Evolutionary conservation across 2,797 vertebrate genomes (phyloP).

Genomic region (Gymnothorax javanicus): DNA sequence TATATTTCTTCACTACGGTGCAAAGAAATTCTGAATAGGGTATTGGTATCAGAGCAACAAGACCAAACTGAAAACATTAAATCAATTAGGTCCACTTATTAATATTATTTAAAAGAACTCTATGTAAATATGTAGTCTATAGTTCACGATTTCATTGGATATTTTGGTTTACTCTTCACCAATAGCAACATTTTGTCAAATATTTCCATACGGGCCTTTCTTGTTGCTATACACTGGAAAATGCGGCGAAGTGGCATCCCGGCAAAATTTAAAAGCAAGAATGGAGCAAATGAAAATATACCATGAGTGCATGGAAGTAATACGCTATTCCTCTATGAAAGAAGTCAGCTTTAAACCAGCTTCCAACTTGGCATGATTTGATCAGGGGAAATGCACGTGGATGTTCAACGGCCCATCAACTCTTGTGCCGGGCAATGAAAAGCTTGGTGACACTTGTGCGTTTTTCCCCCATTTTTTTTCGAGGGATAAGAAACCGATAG

Average conservation of each 20-base stretch:
- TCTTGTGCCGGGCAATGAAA: not conserved
- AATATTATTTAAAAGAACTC: too few relatives aligned
- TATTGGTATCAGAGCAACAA: too few relatives aligned
- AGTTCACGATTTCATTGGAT: too few relatives aligned
- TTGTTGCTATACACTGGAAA: too few relatives aligned
- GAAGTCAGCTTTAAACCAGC: not conserved
- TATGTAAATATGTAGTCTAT: too few relatives aligned
- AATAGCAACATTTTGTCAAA: too few relatives aligned
- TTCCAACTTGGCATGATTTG: not conserved
- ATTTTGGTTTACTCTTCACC: too few relatives aligned
- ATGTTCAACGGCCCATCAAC: not conserved
- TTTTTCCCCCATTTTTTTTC: not conserved
- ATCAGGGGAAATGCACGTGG: not conserved
- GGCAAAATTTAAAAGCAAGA: not conserved
- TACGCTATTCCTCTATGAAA: not conserved
- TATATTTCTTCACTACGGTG: too few relatives aligned
- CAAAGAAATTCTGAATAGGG: too few relatives aligned
- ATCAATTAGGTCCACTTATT: too few relatives aligned
- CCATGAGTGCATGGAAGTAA: not conserved
- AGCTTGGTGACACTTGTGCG: not conserved
- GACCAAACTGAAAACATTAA: too few relatives aligned
- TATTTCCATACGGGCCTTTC: too few relatives aligned
- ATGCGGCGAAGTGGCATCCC: not conserved
- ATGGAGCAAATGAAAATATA: not conserved
- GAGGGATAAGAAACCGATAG: conserved; percentile 2